Evolutionary conservation across 2,113 vertebrate species (phyloP).

Genomic region (Fulmarus glacialis): DNA sequence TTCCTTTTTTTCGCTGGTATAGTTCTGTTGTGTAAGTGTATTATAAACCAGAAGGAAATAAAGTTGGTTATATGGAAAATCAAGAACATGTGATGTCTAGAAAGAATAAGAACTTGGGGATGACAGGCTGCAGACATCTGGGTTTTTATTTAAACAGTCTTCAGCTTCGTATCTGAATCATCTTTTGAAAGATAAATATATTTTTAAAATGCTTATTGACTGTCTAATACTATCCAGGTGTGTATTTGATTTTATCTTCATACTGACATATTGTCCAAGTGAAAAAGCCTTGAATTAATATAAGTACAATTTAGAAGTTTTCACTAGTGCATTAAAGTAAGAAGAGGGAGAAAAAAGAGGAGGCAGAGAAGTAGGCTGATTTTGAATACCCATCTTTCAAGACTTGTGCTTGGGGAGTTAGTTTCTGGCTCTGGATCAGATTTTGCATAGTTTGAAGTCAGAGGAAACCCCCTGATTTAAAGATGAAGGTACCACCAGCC

Average conservation of each 20-base stretch:
- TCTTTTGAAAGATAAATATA: neutral
- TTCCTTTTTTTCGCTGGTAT: neutral
- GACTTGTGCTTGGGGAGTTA: neutral
- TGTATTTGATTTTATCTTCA: neutral
- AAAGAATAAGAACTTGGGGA: neutral
- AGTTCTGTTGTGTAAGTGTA: neutral
- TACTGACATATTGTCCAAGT: neutral
- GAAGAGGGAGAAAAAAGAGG: neutral
- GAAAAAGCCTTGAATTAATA: neutral
- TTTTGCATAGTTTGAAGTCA: neutral
- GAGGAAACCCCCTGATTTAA: neutral
- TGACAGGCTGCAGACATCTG: neutral
- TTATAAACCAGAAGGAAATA: neutral
- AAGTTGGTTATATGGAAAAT: neutral
- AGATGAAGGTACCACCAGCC: neutral
- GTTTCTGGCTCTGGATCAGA: neutral
- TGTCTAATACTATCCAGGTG: neutral
- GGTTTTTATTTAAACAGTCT: neutral
- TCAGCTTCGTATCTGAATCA: neutral
- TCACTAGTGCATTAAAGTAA: neutral
- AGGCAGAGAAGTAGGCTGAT: neutral
- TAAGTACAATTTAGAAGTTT: neutral
- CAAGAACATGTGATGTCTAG: constrained; percentile 21
- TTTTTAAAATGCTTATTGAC: neutral
- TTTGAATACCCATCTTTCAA: neutral